phyloP scores from a whole-genome alignment of 2,113 vertebrate genomes.

The Glareola pratincola region DNA sequence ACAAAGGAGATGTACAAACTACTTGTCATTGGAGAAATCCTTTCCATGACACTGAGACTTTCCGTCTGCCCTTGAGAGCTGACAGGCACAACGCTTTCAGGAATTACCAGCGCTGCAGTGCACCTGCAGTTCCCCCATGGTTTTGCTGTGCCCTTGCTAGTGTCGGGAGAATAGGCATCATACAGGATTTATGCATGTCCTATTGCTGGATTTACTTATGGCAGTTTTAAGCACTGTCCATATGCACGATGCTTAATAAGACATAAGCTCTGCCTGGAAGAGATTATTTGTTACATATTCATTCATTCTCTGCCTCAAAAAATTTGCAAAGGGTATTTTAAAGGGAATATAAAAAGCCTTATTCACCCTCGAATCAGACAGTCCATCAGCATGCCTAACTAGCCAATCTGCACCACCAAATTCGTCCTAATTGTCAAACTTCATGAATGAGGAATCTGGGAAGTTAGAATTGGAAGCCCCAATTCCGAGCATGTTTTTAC shows the following conservation, averaged over 20 bases:
- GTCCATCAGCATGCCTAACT: not conserved
- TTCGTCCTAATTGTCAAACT: not conserved
- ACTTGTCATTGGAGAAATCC: conserved; percentile 44
- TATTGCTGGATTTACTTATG: not conserved
- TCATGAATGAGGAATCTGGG: not conserved
- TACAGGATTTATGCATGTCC: not conserved
- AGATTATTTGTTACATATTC: not conserved
- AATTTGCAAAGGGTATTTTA: not conserved
- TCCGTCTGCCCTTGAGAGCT: conserved; percentile 40
- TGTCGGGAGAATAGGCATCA: not conserved
- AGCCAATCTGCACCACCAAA: not conserved
- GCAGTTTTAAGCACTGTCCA: not conserved
- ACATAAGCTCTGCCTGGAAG: not conserved
- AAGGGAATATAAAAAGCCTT: not conserved
- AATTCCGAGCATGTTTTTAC: not conserved
- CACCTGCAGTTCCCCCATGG: conserved; percentile 36
- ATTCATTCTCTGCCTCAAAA: not conserved
- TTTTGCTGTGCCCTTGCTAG: not conserved
- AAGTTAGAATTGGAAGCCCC: not conserved
- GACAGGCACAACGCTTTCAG: not conserved
- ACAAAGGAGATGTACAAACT: conserved; percentile 43
- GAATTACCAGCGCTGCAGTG: conserved; percentile 16
- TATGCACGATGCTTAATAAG: not conserved
- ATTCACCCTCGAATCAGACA: not conserved
- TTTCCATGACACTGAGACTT: conserved; percentile 25